Base-by-base conservation (phyloP, 64 coral and sea anemone genomes). In the Anthopleura sola region DNA sequence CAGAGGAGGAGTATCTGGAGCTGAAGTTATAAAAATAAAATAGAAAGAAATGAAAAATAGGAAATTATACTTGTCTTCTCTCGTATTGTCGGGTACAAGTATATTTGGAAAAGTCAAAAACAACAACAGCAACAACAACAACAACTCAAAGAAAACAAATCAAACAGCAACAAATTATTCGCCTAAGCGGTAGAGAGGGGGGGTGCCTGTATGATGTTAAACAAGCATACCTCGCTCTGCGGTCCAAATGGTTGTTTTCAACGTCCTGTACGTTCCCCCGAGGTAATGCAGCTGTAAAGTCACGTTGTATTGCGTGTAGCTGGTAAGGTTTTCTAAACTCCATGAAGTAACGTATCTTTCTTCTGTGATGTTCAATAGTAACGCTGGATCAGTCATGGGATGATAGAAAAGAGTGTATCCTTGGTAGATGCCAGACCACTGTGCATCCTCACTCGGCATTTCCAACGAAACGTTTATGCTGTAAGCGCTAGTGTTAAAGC, bases 201-300 rank as follows among this genome's bases (percentile, higher is more conserved):
- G n/a, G n/a, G n/a, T n/a, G n/a, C n/a, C n/a, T n/a, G n/a, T 44
- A 62, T 62, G 15, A 18, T 56, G 29, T 58, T 4, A 68, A 21
- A 20, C 11, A 64, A 23, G 21, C n/a, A n/a, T 58, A 82, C 87
- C 87, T 68, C 5, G 24, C 49, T 88, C 87, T 26, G 32, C 87
- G 0, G 87, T 82, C 34, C 53, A 39, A 11, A 82, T 34, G 11
- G 6, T 26, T 1, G 39, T 7, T 24, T 20, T 82, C 11, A 55
- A 12, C 12, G 16, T 38, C 32, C 17, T 60, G 23, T 40, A 76
- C 36, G 58, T 38, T 1, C 78, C 87, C 6, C 75, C 87, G 16
- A 88, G 87, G 40, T 39, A 75, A 44, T 37, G 13, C 7, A 64
- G 21, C 26, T 28, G 21, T 33, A 88, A 17, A 0, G 13, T 64